Conservation (phyloP, 92 coral and sea anemone species). For the Porites rus region DNA sequence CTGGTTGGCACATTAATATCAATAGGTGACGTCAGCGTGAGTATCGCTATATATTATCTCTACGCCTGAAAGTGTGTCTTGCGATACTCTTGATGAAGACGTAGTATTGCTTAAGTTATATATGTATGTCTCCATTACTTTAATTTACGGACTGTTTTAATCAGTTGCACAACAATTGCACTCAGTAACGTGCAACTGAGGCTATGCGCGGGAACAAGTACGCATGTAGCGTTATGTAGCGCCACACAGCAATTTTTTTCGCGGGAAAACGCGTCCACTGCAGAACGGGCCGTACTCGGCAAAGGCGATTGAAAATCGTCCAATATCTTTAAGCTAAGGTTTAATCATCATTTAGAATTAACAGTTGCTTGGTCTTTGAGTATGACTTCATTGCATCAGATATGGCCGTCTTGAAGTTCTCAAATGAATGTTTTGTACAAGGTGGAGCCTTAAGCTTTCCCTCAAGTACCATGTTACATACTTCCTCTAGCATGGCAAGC, state of each 20-base stretch:
- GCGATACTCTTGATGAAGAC: too few relatives aligned
- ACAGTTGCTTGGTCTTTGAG: conserved; percentile 76
- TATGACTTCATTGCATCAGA: conserved; percentile 77
- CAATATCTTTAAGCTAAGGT: too few relatives aligned
- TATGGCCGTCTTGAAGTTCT: conserved; percentile 78
- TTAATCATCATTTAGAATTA: conserved; percentile 52
- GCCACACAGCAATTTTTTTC: background rate
- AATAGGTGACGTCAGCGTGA: too few relatives aligned
- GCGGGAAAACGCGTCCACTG: background rate
- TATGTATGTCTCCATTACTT: too few relatives aligned
- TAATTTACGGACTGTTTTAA: too few relatives aligned
- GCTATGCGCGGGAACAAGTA: background rate
- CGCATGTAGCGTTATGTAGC: background rate
- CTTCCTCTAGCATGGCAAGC: conserved; percentile 77
- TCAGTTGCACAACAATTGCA: too few relatives aligned
- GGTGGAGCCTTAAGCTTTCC: conserved; percentile 80
- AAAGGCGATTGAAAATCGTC: too few relatives aligned
- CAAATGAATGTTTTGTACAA: conserved; percentile 72
- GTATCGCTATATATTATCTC: too few relatives aligned
- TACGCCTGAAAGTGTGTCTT: too few relatives aligned
- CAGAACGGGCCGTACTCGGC: too few relatives aligned
- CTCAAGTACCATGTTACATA: conserved; percentile 71
- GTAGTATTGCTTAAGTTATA: too few relatives aligned
- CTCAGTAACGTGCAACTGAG: background rate
- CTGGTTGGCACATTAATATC: too few relatives aligned